Evolutionary conservation across 2,888 invertebrate species (phyloP).

Genomic region (Rhogogaster chlorosoma): DNA sequence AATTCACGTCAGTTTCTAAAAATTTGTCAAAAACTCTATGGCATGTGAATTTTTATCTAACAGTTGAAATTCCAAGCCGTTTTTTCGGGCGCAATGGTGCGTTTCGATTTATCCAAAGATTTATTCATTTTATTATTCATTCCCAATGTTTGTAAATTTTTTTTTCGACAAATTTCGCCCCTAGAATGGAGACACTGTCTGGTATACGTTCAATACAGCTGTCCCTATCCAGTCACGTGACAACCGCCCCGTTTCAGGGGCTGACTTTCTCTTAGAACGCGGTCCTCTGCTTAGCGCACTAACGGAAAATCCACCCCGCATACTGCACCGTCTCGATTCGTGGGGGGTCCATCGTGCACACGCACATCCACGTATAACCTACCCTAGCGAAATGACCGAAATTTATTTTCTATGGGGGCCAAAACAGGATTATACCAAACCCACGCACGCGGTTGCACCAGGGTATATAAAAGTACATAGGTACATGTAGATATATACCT

Average conservation of each 20-base stretch:
- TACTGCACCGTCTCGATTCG: not conserved
- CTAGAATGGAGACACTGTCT: slow-evolving; percentile 29
- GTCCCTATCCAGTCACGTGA: slow-evolving; percentile 49
- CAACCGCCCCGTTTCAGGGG: slow-evolving; percentile 33
- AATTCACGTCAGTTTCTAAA: not conserved
- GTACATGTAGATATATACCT: slow-evolving; percentile 29
- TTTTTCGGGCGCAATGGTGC: not conserved
- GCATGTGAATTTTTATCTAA: not conserved
- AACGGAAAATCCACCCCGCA: slow-evolving; percentile 23
- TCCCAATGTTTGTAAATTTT: not conserved
- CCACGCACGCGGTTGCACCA: not conserved
- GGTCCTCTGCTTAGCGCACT: not conserved
- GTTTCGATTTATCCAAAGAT: not conserved
- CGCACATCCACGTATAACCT: too few relatives aligned
- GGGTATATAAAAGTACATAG: not conserved
- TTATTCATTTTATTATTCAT: too few relatives aligned
- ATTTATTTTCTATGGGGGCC: slow-evolving; percentile 59
- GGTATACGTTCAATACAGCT: slow-evolving; percentile 45
- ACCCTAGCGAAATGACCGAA: slow-evolving; percentile 59
- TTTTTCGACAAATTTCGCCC: not conserved
- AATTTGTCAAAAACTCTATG: not conserved
- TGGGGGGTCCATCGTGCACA: not conserved
- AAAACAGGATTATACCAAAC: slow-evolving; percentile 27
- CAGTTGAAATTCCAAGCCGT: not conserved
- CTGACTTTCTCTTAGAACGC: slow-evolving; percentile 27